These are phyloP conservation scores for Conomelus anceps DNA, from an alignment of 2,888 invertebrate genomes.

Conservation along the genomic window DNA sequence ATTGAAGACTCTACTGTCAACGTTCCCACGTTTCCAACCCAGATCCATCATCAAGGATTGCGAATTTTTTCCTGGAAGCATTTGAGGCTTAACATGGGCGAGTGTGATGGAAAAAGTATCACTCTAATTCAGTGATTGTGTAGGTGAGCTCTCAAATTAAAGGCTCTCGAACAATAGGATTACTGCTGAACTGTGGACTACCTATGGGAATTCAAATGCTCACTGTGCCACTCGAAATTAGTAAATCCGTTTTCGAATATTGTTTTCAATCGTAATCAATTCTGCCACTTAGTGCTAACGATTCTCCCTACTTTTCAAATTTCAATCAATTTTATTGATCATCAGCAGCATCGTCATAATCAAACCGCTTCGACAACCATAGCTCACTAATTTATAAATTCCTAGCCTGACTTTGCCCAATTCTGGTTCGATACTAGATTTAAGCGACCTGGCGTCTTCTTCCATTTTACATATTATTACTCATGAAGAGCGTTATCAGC, in stretches of 20 bases:
- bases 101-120: background rate
- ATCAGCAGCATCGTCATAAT: no score
- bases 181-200: background rate
- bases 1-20: background rate
- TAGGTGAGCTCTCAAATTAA: background rate
- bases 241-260: background rate
- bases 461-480: no score
- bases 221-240: background rate
- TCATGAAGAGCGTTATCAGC: no score
- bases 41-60: background rate
- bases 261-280: background rate
- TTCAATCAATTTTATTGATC: background rate
- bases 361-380: no score
- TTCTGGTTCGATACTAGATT: no score
- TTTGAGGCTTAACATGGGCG: background rate
- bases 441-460: no score
- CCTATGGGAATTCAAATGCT: background rate
- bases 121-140: background rate
- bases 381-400: no score
- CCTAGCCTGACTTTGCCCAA: no score
- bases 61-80: background rate
- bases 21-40: background rate
- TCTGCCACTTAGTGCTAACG: background rate
- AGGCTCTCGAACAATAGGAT: background rate
- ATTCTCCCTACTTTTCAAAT: background rate